phyloP scores from a whole-genome alignment of 2,797 vertebrate genomes.

The Platyrinchus mystaceus region DNA sequence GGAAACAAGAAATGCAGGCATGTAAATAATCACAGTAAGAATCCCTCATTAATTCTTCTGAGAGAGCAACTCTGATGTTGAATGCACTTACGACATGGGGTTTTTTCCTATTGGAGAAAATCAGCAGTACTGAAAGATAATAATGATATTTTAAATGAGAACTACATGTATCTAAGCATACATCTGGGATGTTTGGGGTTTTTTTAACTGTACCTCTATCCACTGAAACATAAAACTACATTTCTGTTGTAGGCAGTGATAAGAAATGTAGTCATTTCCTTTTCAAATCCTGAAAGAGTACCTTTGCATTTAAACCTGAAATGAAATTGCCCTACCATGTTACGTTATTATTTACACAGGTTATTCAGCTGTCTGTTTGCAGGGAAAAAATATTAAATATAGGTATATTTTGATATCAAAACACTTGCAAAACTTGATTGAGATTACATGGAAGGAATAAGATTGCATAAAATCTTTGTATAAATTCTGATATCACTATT shows the following conservation, averaged over 20 bases:
- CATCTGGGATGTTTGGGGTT: neutral
- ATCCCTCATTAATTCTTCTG: constrained; percentile 45
- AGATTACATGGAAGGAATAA: neutral
- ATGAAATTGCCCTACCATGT: constrained; percentile 44
- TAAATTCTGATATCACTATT: neutral
- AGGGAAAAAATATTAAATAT: constrained; percentile 35
- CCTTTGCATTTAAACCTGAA: constrained; percentile 54
- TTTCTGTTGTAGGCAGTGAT: neutral
- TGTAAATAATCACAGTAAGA: neutral
- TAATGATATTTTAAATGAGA: neutral
- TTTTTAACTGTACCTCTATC: neutral
- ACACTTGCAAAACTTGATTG: neutral
- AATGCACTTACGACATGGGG: neutral
- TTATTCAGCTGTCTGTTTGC: constrained; percentile 50
- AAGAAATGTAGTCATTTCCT: constrained; percentile 50
- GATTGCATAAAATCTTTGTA: neutral
- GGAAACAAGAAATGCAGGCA: constrained; percentile 30
- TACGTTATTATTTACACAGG: constrained; percentile 66
- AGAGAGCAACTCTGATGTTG: neutral
- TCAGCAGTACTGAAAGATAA: neutral
- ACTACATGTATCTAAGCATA: neutral
- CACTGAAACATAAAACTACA: constrained; percentile 11
- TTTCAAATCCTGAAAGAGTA: constrained; percentile 31
- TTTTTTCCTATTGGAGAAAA: constrained; percentile 5
- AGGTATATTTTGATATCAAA: constrained; percentile 40